Evolutionary conservation across 1,140 invertebrate genomes (phyloP).

Genomic region (Phymastichus coffea): DNA sequence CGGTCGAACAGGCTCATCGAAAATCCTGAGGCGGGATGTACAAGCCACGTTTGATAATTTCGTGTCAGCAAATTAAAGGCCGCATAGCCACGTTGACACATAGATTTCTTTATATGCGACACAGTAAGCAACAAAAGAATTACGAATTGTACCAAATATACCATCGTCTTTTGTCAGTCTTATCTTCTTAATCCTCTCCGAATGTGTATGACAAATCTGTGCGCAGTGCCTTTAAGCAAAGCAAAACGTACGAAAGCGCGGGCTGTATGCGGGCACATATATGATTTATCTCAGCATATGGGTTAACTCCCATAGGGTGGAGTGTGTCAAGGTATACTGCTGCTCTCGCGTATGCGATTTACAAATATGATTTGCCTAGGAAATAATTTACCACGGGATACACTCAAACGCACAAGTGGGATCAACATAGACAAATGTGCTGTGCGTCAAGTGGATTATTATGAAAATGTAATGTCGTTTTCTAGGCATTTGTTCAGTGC

Average conservation of each 20-base stretch:
- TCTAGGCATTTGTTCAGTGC: too few relatives aligned
- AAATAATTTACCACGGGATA: slow-evolving; percentile 19
- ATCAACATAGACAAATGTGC: too few relatives aligned
- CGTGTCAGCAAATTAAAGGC: slow-evolving; percentile 24
- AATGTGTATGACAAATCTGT: too few relatives aligned
- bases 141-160: slow-evolving; percentile 20
- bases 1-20: neutral
- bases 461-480: neutral
- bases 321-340: neutral
- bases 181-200: slow-evolving; percentile 25
- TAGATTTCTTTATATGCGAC: slow-evolving; percentile 22
- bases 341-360: slow-evolving; percentile 1
- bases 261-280: too few relatives aligned
- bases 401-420: too few relatives aligned
- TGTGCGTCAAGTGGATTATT: neutral
- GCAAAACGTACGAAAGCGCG: too few relatives aligned
- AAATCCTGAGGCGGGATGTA: slow-evolving; percentile 1
- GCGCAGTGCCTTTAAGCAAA: too few relatives aligned
- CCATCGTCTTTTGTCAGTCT: slow-evolving; percentile 27
- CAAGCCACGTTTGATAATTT: slow-evolving; percentile 11
- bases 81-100: slow-evolving; percentile 16
- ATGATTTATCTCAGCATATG: slow-evolving; percentile 24
- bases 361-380: slow-evolving; percentile 16
- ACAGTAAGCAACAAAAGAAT: slow-evolving; percentile 3
- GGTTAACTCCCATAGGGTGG: neutral